Evolutionary conservation across 2,113 vertebrate genomes (phyloP).

Genomic region (Tragelaphus strepsiceros): DNA sequence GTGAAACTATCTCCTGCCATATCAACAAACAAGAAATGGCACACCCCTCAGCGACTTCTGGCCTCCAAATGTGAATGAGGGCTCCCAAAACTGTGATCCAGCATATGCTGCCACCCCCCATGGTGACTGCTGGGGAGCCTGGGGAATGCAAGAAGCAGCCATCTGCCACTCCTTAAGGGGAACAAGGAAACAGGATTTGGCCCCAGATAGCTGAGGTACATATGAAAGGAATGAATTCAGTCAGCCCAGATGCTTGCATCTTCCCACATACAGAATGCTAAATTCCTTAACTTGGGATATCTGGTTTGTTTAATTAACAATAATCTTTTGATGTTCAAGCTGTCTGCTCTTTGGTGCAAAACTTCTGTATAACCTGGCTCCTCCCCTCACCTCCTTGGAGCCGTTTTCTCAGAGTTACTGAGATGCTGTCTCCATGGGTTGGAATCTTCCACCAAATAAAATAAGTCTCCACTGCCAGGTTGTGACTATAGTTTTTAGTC

Average conservation of each 20-base stretch:
- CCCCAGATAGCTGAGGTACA: background rate
- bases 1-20: background rate
- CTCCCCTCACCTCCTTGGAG: background rate
- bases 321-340: background rate
- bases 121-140: background rate
- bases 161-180: background rate
- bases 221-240: background rate
- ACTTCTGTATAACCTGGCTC: background rate
- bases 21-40: background rate
- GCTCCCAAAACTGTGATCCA: background rate
- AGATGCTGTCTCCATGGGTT: background rate
- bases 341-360: background rate
- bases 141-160: background rate
- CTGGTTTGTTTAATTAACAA: background rate
- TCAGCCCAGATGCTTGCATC: background rate
- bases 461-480: background rate
- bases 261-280: background rate
- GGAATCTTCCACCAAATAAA: background rate
- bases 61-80: background rate
- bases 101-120: background rate
- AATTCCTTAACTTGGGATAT: background rate
- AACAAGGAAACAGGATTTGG: background rate
- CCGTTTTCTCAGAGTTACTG: background rate
- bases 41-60: background rate
- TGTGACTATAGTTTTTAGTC: background rate